Evolutionary conservation across 2,888 invertebrate species (phyloP).

Genomic region (Sthenelais limicola): DNA sequence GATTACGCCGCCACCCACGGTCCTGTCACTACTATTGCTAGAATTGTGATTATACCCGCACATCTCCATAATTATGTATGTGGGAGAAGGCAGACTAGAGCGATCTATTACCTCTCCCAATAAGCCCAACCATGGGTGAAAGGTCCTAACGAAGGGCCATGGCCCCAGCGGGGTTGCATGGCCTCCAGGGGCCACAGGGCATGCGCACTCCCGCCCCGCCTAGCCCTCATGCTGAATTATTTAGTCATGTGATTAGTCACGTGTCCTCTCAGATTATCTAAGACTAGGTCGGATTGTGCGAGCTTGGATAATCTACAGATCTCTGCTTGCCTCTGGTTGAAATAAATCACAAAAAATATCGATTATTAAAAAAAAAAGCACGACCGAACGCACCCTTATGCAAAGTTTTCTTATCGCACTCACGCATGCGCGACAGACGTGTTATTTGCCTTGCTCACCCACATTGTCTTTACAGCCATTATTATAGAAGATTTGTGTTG

Average conservation of each 20-base stretch:
- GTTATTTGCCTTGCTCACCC: too few relatives aligned
- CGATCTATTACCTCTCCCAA: constrained; percentile 34
- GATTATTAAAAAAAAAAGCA: too few relatives aligned
- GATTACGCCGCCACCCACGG: too few relatives aligned
- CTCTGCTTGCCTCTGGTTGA: constrained; percentile 21
- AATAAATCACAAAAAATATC: too few relatives aligned
- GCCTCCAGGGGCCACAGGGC: not conserved
- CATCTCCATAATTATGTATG: constrained; percentile 19
- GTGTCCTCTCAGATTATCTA: constrained; percentile 35
- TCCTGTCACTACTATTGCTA: too few relatives aligned
- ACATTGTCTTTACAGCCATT: too few relatives aligned
- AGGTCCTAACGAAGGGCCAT: constrained; percentile 36
- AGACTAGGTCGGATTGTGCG: constrained; percentile 25
- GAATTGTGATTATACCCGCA: constrained; percentile 16
- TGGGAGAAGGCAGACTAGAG: constrained; percentile 4
- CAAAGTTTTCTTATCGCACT: too few relatives aligned
- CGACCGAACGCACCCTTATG: too few relatives aligned
- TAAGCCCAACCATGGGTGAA: constrained; percentile 34
- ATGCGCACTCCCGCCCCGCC: constrained; percentile 23
- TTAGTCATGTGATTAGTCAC: constrained; percentile 38
- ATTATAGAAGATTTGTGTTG: too few relatives aligned
- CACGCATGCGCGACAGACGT: too few relatives aligned
- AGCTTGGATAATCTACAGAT: constrained; percentile 35
- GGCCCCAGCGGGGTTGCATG: constrained; percentile 28
- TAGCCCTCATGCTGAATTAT: constrained; percentile 25